Evolutionary conservation across 2,888 invertebrate species (phyloP).

Genomic region (Hedychridium roseum): DNA sequence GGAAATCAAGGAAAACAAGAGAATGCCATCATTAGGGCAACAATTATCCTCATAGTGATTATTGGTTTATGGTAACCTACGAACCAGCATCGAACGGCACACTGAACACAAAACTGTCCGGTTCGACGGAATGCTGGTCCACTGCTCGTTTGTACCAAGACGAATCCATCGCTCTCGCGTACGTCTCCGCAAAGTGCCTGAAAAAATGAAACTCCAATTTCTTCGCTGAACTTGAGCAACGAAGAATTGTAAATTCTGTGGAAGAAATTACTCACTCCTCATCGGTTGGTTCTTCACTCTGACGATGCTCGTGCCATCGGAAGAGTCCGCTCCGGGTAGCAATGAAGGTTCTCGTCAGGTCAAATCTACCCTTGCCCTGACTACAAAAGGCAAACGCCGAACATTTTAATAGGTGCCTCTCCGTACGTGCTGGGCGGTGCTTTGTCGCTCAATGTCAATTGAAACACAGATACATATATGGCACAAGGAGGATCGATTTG

Average conservation of each 20-base stretch:
- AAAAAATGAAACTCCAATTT: conserved; percentile 1
- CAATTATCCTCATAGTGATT: not conserved
- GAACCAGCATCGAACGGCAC: conserved; percentile 79
- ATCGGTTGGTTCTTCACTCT: conserved; percentile 67
- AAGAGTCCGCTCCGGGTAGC: conserved; percentile 90
- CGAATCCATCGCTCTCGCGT: conserved; percentile 84
- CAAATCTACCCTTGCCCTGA: conserved; percentile 88
- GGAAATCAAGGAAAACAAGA: conserved; percentile 2
- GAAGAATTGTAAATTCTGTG: conserved; percentile 2
- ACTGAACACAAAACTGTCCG: conserved; percentile 90
- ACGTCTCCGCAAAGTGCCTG: conserved; percentile 84
- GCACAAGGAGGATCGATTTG: too few species aligned
- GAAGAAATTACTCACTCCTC: conserved; percentile 71
- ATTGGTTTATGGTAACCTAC: conserved; percentile 3
- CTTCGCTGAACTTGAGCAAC: too few species aligned
- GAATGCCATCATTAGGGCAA: not conserved
- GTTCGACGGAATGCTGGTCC: conserved; percentile 86
- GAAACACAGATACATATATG: too few species aligned
- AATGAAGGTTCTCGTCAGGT: conserved; percentile 84
- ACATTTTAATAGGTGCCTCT: too few species aligned
- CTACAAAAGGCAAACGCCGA: conserved; percentile 79
- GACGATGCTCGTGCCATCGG: conserved; percentile 83
- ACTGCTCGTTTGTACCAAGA: conserved; percentile 92
- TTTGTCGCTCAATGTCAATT: too few species aligned
- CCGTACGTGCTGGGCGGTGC: too few species aligned